Evolutionary conservation across 1,140 invertebrate genomes (phyloP).

Genomic region (Anoplolepis gracilipes): DNA sequence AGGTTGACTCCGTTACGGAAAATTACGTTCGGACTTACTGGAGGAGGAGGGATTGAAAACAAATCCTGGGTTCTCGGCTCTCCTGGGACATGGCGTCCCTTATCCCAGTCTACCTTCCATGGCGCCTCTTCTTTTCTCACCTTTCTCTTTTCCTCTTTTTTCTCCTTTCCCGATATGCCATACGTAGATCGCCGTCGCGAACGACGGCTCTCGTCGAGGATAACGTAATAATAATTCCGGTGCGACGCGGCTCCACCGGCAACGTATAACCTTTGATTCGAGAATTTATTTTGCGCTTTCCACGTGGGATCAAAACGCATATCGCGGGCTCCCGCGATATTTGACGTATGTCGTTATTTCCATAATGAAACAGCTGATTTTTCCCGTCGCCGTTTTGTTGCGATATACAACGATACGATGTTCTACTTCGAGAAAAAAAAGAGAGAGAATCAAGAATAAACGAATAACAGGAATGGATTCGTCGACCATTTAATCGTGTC

Average conservation of each 20-base stretch:
- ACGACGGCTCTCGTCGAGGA: conserved; percentile 43
- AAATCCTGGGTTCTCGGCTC: conserved; percentile 67
- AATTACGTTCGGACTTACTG: conserved; percentile 59
- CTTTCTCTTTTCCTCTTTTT: conserved; percentile 47
- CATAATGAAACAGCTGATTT: conserved; percentile 45
- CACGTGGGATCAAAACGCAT: conserved; percentile 25
- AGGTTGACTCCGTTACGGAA: conserved; percentile 63
- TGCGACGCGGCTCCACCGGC: conserved; percentile 27
- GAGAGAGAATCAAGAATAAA: too few relatives aligned
- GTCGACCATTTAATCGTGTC: background rate
- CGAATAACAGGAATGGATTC: too few relatives aligned
- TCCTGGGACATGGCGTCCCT: conserved; percentile 62
- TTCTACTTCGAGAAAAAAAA: too few relatives aligned
- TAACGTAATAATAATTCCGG: conserved; percentile 61
- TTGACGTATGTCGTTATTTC: conserved; percentile 44
- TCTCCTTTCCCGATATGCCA: conserved; percentile 18
- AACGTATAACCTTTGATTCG: conserved; percentile 11
- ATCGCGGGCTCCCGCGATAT: conserved; percentile 8
- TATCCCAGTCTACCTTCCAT: conserved; percentile 8
- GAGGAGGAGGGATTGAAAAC: conserved; percentile 61
- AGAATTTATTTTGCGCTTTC: conserved; percentile 54
- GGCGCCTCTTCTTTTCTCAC: conserved; percentile 7
- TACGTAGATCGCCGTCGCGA: conserved; percentile 10
- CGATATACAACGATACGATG: background rate
- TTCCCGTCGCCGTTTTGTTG: conserved; percentile 14